Percentiles rank a stretch among this genome's conserved stretches.
Conservation (phyloP, 2,113 vertebrate species). For the Malurus elegans region DNA sequence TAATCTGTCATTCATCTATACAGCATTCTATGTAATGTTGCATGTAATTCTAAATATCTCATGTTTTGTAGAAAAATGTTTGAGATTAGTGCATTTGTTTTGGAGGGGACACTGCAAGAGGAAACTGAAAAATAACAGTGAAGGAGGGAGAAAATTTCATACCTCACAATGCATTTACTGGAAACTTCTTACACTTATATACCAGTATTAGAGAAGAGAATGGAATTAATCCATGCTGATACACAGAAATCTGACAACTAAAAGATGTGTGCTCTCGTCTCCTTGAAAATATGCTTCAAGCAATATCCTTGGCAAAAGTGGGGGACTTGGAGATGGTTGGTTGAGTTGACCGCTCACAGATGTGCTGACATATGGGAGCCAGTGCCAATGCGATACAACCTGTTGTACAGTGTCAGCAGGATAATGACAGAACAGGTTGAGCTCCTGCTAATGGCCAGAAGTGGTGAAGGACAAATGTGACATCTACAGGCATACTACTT, state of each 20-base stretch:
- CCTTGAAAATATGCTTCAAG: constrained; percentile 76
- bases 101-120: background rate
- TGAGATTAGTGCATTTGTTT: background rate
- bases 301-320: constrained; percentile 70
- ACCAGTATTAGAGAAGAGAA: background rate
- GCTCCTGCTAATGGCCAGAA: constrained; percentile 64
- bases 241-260: constrained; percentile 65
- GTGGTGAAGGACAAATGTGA: constrained; percentile 72
- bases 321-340: constrained; percentile 75
- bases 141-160: background rate
- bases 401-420: constrained; percentile 83
- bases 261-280: constrained; percentile 68
- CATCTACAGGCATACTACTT: background rate
- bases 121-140: background rate
- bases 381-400: constrained; percentile 80
- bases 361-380: constrained; percentile 84
- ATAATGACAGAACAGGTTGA: constrained; percentile 80
- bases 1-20: background rate
- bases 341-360: constrained; percentile 79
- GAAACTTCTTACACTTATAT: background rate
- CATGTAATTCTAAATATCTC: background rate
- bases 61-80: background rate
- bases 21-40: background rate
- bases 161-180: background rate
- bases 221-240: constrained; percentile 48